Evolutionary conservation across 1,140 invertebrate species (phyloP).

Genomic region (Drosophila oshimai): DNA sequence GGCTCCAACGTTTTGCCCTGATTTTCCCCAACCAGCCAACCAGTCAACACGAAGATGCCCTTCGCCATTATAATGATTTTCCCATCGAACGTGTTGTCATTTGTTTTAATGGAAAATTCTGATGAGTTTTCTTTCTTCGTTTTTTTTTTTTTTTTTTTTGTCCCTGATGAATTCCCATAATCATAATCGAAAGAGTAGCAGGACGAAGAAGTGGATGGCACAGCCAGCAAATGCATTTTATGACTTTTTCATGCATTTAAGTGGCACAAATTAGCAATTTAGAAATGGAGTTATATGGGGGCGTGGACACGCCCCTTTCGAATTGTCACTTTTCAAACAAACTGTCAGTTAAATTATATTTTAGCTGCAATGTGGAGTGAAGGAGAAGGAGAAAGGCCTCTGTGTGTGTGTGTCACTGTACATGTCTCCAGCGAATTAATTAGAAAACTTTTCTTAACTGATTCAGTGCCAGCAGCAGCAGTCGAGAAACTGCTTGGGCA

Average conservation of each 20-base stretch:
- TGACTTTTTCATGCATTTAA: constrained; percentile 54
- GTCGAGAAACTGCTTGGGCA: constrained; percentile 21
- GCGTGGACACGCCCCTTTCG: constrained; percentile 15
- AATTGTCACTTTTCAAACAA: constrained; percentile 66
- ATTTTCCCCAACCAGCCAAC: too few species aligned
- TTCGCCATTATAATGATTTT: constrained; percentile 54
- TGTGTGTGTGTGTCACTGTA: constrained; percentile 20
- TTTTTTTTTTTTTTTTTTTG: constrained; percentile 7
- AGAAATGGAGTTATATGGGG: constrained; percentile 19
- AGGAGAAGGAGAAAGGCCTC: neutral
- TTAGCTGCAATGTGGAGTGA: constrained; percentile 21
- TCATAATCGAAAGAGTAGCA: constrained; percentile 32
- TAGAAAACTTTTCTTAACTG: constrained; percentile 80
- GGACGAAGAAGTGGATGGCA: neutral
- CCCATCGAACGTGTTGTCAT: constrained; percentile 66
- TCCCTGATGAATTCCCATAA: constrained; percentile 43
- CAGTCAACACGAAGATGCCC: neutral
- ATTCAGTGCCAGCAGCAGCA: constrained; percentile 64
- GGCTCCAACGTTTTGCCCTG: constrained; percentile 44
- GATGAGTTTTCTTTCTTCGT: constrained; percentile 55
- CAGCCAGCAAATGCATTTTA: constrained; percentile 64
- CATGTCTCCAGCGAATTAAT: constrained; percentile 70
- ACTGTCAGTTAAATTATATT: constrained; percentile 74
- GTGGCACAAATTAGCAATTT: constrained; percentile 58
- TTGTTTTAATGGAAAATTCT: constrained; percentile 66